Base-by-base conservation (phyloP, 2,113 vertebrate genomes). In the Gallinago jamesoni region DNA sequence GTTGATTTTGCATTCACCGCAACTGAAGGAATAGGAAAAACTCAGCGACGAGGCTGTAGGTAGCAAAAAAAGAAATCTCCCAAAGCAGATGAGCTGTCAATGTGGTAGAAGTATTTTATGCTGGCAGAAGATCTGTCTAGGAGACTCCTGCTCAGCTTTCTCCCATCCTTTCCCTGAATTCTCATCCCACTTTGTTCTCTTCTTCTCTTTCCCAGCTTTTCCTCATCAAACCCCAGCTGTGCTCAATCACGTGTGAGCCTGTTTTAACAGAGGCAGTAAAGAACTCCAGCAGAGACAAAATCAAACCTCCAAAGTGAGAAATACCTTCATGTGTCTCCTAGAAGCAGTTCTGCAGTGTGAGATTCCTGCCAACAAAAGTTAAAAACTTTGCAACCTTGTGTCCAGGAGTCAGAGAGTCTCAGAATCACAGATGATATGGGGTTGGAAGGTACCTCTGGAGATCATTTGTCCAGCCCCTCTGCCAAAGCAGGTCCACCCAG, bases 241-340 rank as follows among this genome's bases (percentile, higher is more conserved):
- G 48, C 28, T 68, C 33, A 64, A 67, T 43, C 28, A 31, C 1
- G 0, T 25, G 16, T 23, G 9, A 47, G 12, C 24, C 21, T 88
- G 18, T 14, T 87, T 41, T 37, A 74, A 79, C 11, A 62, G 62
- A 48, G 70, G 35, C 7, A 64, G 16, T 14, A 17, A 50, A 78
- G 53, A 83, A 60, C 12, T 66, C 27, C 82, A 69, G 62, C 24
- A 90, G 48, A 82, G n/a, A 50, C 13, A 22, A 73, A 85, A 47
- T 37, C 39, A 73, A 79, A 64, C 0, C 2, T 31, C 30, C 25
- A 14, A 76, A 72, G 33, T 22, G 18, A 73, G 39, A 88, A 87
- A 88, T 35, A 39, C 9, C 39, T 35, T 95, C 53, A 22, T 1
- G 0, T 2, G 7, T 23, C 33, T 30, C 9, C 0, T 15, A 64